These are phyloP conservation scores for Lasaia peninsularis DNA, from an alignment of 1,140 invertebrate species.

Conservation along the genomic window DNA sequence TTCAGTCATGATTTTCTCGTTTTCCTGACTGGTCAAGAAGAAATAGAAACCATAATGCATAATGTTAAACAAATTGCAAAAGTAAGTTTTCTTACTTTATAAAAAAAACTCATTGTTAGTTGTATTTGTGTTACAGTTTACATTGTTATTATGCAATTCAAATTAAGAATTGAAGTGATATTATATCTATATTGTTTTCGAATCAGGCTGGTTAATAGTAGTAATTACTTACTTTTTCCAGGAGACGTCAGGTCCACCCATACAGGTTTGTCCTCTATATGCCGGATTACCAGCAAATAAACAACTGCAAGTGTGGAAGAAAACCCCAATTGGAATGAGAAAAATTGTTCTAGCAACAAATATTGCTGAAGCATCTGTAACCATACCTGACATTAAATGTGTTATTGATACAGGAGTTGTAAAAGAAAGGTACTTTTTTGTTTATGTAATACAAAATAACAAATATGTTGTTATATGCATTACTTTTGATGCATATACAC, in stretches of 20 bases:
- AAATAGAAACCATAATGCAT: constrained; percentile 93
- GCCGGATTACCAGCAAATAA: constrained; percentile 86
- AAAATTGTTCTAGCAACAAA: constrained; percentile 98
- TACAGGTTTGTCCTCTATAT: constrained; percentile 90
- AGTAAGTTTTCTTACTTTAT: constrained; percentile 48
- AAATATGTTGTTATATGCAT: too few relatives aligned
- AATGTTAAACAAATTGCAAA: constrained; percentile 87
- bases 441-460: too few relatives aligned
- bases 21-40: constrained; percentile 99
- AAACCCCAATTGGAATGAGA: constrained; percentile 81
- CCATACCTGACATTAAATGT: constrained; percentile 94
- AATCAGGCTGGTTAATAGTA: too few relatives aligned
- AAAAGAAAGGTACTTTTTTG: constrained; percentile 82
- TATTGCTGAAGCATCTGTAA: constrained; percentile 98
- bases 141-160: too few relatives aligned
- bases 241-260: constrained; percentile 56
- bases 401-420: constrained; percentile 97
- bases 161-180: too few relatives aligned
- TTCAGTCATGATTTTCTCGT: constrained; percentile 92
- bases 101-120: too few relatives aligned
- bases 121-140: not conserved
- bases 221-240: constrained; percentile 38
- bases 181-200: too few relatives aligned
- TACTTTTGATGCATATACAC: too few relatives aligned
- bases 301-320: constrained; percentile 88